These are phyloP conservation scores for Otolemur garnettii DNA, from an alignment of 2,113 vertebrate species.

Conservation along the genomic window DNA sequence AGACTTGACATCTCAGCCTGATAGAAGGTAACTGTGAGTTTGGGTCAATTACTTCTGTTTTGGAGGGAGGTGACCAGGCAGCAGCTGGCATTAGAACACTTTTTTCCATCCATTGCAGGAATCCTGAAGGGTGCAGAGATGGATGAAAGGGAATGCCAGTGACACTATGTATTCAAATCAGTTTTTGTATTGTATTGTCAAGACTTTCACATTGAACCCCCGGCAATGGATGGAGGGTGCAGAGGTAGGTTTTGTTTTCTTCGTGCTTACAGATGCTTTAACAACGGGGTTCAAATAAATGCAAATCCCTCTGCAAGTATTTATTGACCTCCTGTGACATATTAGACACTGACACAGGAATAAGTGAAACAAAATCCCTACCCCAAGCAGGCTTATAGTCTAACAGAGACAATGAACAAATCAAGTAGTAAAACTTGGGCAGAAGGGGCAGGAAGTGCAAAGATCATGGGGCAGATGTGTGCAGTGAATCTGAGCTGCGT, in stretches of 20 bases:
- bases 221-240: neutral
- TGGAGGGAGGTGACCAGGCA: conserved; percentile 32
- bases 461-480: neutral
- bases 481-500: neutral
- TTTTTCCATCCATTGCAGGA: neutral
- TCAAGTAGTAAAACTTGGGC: neutral
- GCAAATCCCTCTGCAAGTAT: neutral
- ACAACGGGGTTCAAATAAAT: neutral
- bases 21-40: neutral
- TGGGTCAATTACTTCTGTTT: conserved; percentile 61
- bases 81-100: conserved; percentile 17
- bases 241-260: neutral
- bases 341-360: neutral
- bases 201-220: neutral
- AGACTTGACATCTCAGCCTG: conserved; percentile 5
- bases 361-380: neutral
- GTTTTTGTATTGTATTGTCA: neutral
- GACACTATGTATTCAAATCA: neutral
- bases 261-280: neutral
- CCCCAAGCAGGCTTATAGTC: neutral
- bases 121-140: neutral
- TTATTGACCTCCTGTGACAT: neutral
- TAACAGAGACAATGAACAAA: neutral
- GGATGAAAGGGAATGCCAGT: neutral
- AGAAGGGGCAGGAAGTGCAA: neutral